These are phyloP conservation scores for Caenorhabditis sp. DNA, from an alignment of 2,888 invertebrate genomes.

Conservation along the genomic window DNA sequence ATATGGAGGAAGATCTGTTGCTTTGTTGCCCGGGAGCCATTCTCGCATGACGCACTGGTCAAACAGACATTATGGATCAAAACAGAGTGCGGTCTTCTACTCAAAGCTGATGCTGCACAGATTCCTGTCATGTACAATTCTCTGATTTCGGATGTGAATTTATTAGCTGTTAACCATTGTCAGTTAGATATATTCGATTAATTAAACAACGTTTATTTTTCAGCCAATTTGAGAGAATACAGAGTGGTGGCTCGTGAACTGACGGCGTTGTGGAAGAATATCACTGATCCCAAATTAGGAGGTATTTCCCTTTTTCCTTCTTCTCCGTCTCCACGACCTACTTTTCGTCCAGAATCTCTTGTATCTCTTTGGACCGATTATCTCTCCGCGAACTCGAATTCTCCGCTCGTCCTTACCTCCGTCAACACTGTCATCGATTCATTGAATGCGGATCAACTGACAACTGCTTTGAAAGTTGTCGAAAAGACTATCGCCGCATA, in stretches of 20 bases:
- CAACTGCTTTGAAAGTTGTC: constrained; percentile 68
- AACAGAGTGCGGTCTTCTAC: constrained; percentile 66
- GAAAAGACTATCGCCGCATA: constrained; percentile 70
- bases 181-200: too few relatives aligned
- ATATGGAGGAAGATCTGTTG: constrained; percentile 74
- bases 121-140: constrained; percentile 63
- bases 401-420: constrained; percentile 62
- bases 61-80: constrained; percentile 70
- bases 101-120: constrained; percentile 50
- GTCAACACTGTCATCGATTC: constrained; percentile 63
- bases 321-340: background rate
- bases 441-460: constrained; percentile 64
- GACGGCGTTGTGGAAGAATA: constrained; percentile 70
- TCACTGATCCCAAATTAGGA: constrained; percentile 64
- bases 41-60: constrained; percentile 11
- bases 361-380: constrained; percentile 63
- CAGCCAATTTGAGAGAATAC: constrained; percentile 64
- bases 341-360: constrained; percentile 54
- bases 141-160: constrained; percentile 61
- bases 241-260: constrained; percentile 68
- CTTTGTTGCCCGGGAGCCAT: constrained; percentile 62
- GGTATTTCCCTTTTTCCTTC: constrained; percentile 26
- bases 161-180: constrained; percentile 60
- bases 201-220: too few relatives aligned
- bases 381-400: constrained; percentile 56